phyloP scores from a whole-genome alignment of 1,140 invertebrate genomes.

The Drosophila novamexicana region DNA sequence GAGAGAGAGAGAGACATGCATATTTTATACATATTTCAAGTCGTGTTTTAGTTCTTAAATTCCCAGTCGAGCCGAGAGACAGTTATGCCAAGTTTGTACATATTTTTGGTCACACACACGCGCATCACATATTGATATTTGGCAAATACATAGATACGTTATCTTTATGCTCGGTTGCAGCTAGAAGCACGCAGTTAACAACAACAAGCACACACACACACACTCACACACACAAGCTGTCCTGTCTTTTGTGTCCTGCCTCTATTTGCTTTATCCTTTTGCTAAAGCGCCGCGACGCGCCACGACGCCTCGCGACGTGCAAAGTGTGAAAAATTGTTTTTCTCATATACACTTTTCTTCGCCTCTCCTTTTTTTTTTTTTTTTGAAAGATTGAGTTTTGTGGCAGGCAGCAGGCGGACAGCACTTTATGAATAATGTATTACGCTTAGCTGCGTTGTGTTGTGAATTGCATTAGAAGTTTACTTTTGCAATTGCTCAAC shows the following conservation, averaged over 20 bases:
- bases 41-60: constrained; percentile 8
- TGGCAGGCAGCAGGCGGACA: constrained; percentile 7
- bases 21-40: constrained; percentile 10
- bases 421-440: constrained; percentile 65
- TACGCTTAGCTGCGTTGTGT: constrained; percentile 55
- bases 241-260: constrained; percentile 4
- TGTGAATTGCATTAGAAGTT: constrained; percentile 54
- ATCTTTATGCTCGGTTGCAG: constrained; percentile 53
- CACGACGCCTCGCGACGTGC: constrained; percentile 43
- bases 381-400: constrained; percentile 34
- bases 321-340: constrained; percentile 68
- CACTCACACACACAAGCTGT: constrained; percentile 1
- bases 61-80: not conserved
- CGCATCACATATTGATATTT: constrained; percentile 40
- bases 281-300: constrained; percentile 6
- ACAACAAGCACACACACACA: constrained; percentile 8
- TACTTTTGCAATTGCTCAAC: constrained; percentile 59
- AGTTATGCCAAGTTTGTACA: constrained; percentile 11
- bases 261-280: constrained; percentile 53
- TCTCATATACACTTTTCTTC: constrained; percentile 23
- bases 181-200: constrained; percentile 22
- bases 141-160: constrained; percentile 42
- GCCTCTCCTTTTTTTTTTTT: constrained; percentile 5
- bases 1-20: not conserved
- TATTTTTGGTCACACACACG: constrained; percentile 3